Conservation (phyloP, 2,888 invertebrate species). For the Sesia apiformis region DNA sequence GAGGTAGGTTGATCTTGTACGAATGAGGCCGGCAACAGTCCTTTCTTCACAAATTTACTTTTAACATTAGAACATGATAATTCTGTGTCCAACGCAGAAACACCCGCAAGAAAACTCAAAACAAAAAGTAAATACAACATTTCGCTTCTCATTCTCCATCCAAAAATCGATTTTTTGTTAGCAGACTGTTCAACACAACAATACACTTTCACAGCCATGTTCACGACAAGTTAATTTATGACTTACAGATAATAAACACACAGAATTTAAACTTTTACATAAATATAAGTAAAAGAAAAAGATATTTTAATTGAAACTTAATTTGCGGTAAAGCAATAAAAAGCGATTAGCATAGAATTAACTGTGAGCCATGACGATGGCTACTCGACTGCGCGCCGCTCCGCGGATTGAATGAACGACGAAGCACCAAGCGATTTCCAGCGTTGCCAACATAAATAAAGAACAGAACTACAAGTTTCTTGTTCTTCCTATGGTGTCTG, state of each 20-base stretch:
- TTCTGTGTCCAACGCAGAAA: conserved; percentile 47
- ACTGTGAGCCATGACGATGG: conserved; percentile 65
- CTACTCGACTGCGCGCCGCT: conserved; percentile 43
- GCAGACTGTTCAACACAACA: conserved; percentile 64
- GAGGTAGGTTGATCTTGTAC: conserved; percentile 66
- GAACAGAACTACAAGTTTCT: no score
- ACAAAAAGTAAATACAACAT: conserved; percentile 61
- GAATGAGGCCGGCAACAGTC: conserved; percentile 61
- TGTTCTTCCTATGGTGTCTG: no score
- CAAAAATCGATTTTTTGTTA: conserved; percentile 72
- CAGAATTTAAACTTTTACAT: conserved; percentile 39
- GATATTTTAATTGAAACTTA: conserved; percentile 21
- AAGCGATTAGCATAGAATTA: conserved; percentile 39
- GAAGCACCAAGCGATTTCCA: neutral
- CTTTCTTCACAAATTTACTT: conserved; percentile 65
- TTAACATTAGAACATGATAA: conserved; percentile 68
- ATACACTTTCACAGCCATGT: conserved; percentile 69
- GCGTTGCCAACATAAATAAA: no score
- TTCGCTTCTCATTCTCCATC: conserved; percentile 61
- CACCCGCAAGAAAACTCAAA: conserved; percentile 45
- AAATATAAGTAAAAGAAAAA: conserved; percentile 21
- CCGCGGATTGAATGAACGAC: neutral
- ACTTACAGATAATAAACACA: conserved; percentile 22
- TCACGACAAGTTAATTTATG: conserved; percentile 26
- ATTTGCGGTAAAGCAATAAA: conserved; percentile 25